A percentile compares a stretch with the other conserved stretches of the same genome.
phyloP scores from a whole-genome alignment of 2,113 vertebrate genomes.

The Casuarius casuarius region DNA sequence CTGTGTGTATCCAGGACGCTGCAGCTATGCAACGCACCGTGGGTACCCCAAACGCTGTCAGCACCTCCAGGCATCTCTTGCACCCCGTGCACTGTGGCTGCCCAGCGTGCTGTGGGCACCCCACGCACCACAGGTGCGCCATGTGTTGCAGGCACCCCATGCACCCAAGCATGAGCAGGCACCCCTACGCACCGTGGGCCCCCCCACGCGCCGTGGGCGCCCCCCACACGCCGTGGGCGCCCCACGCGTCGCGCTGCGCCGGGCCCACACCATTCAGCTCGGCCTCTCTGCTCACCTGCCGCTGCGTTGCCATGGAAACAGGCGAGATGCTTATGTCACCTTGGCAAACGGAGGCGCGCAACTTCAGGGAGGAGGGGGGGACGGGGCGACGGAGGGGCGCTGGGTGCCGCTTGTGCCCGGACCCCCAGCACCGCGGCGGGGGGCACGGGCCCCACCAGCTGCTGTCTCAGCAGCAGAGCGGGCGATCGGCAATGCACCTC shows the following conservation, averaged over 20 bases:
- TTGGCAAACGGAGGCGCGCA: conserved; percentile 59
- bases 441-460: neutral
- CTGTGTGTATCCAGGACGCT: no score
- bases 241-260: neutral
- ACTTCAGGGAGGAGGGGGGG: neutral
- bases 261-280: neutral
- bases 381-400: rapidly evolving
- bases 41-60: no score
- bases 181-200: neutral
- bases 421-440: rapidly evolving
- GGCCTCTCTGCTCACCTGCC: conserved; percentile 69
- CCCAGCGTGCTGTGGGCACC: no score
- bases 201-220: neutral
- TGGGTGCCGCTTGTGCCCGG: neutral
- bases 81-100: no score
- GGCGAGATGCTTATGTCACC: conserved; percentile 64
- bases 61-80: no score
- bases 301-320: conserved; percentile 70
- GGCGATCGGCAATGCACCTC: conserved; percentile 57
- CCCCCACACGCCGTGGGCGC: neutral
- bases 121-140: no score
- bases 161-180: no score
- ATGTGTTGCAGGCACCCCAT: no score
- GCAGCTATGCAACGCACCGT: no score
- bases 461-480: conserved; percentile 32